Conservation (phyloP, 2,888 invertebrate genomes). For the Drosophila emarginata region DNA sequence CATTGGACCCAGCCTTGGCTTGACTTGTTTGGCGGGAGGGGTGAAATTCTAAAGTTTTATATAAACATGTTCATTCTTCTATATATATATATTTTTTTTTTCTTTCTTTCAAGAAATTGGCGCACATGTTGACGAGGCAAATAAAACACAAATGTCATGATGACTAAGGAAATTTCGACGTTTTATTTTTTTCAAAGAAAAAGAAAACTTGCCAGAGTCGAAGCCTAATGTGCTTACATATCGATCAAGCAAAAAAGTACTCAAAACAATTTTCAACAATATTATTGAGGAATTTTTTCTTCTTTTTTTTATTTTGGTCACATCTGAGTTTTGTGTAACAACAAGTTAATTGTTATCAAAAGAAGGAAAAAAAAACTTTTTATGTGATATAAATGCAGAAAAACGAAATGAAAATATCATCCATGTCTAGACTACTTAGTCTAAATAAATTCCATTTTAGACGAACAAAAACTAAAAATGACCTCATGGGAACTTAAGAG, state of each 20-base stretch:
- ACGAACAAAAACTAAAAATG: neutral
- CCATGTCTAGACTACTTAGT: slow-evolving; percentile 30
- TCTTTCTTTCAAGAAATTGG: slow-evolving; percentile 51
- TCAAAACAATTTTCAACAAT: slow-evolving; percentile 30
- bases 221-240: slow-evolving; percentile 59
- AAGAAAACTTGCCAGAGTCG: slow-evolving; percentile 5
- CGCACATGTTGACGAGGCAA: slow-evolving; percentile 46
- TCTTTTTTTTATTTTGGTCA: neutral
- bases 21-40: slow-evolving; percentile 16
- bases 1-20: slow-evolving; percentile 29
- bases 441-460: neutral
- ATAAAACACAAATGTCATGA: slow-evolving; percentile 60
- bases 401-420: slow-evolving; percentile 22
- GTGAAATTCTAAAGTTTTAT: slow-evolving; percentile 13
- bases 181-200: slow-evolving; percentile 12
- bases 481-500: neutral
- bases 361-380: neutral
- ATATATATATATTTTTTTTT: slow-evolving; percentile 18
- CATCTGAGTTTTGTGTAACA: neutral
- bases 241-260: slow-evolving; percentile 36
- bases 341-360: neutral
- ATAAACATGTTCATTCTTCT: slow-evolving; percentile 18
- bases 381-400: slow-evolving; percentile 3
- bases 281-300: neutral
- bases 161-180: slow-evolving; percentile 54